Base-by-base conservation (phyloP, 1,140 invertebrate genomes). In the Drosophila baimaii region DNA sequence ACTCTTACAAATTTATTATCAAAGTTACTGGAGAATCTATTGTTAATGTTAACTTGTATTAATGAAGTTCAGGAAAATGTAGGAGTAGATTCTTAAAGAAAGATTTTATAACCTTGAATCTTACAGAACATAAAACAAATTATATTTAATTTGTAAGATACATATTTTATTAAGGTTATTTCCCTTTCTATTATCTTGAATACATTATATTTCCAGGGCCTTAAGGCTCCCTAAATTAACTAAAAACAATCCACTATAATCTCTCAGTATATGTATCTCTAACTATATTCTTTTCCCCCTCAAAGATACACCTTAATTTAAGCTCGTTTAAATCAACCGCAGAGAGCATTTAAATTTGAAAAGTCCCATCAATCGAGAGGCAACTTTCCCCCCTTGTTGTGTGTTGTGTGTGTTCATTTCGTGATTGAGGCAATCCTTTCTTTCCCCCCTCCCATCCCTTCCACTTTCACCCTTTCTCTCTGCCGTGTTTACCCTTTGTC, bases 401-500 rank as follows among this genome's bases (percentile, higher is more conserved):
- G 46, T 27, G 46, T n/a, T 35, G 41, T 74, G 71, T 74, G 71
- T 74, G 71, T 68, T 51, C 64, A 79, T 72, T 88, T 79, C 65
- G 70, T 79, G 81, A 85, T 86, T 85, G 78, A 81, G 71, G 54
- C 71, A 76, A 77, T 52, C 62, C 68, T 59, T 46, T 46, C 69
- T 55, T 74, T 55, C 56, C 10, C 10, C 5, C 10, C 33, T 5
- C 43, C 39, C 47, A 19, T 64, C 17, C 51, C 19, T 23, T 54
- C 21, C 49, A 46, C 41, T 59, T 31, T 66, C 73, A 31, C 52
- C 41, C 52, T 21, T 47, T 43, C 29, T 43, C 29, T n/a, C 23
- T 31, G 31, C 12, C 47, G 44, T 86, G 82, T 86, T 86, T 86
- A 88, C 79, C 79, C 66, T 69, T 79, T 82, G 83, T 86, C 83